phyloP scores from a whole-genome alignment of 2,113 vertebrate genomes.

The Onychostoma macrolepis region DNA sequence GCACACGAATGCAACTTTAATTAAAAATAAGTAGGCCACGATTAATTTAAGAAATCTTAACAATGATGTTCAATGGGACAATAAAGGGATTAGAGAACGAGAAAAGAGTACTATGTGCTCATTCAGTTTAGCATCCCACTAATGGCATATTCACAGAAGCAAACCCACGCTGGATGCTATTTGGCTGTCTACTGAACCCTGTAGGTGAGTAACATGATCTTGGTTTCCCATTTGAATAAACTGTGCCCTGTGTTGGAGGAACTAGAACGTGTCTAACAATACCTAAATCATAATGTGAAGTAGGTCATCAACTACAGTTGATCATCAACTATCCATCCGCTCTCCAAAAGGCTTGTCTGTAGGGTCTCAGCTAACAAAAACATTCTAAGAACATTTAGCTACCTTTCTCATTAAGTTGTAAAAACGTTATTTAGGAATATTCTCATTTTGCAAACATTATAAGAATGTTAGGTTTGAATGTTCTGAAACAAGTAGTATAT shows the following conservation, averaged over 20 bases:
- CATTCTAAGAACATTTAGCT: no score
- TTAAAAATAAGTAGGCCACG: constrained; percentile 73
- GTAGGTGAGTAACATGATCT: not conserved
- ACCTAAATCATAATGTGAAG: not conserved
- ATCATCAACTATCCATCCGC: not conserved
- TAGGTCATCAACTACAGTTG: not conserved
- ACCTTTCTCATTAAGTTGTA: no score
- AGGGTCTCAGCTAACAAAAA: not conserved
- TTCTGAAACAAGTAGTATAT: no score
- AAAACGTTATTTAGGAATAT: no score
- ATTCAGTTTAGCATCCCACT: constrained; percentile 26
- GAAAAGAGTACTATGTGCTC: constrained; percentile 19
- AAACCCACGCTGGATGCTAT: not conserved
- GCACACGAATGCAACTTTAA: constrained; percentile 69
- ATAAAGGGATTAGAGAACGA: constrained; percentile 46
- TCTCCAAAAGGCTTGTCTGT: not conserved
- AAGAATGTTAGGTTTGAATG: no score
- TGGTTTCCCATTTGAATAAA: not conserved
- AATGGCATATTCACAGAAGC: not conserved
- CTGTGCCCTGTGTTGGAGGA: not conserved
- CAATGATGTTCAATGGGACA: constrained; percentile 58
- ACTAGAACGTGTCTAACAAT: not conserved
- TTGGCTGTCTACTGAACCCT: not conserved
- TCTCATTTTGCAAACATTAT: no score
- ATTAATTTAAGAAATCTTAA: constrained; percentile 66